Conservation (phyloP, 2,113 vertebrate species). For the Limnothrissa miodon region DNA sequence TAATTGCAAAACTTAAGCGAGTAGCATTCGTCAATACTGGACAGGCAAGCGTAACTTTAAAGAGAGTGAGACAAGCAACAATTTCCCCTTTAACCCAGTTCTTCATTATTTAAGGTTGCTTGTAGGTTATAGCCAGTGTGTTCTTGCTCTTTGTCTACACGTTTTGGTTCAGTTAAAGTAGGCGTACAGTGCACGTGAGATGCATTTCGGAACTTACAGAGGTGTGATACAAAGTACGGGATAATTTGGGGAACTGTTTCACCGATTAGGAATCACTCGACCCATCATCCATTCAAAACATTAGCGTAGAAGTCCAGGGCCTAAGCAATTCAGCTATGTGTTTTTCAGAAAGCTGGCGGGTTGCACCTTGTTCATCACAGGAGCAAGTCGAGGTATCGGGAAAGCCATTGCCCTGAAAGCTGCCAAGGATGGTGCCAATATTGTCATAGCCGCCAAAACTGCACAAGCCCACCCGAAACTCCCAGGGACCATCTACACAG, state of each 20-base stretch:
- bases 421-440: slow-evolving; percentile 90
- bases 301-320: not conserved
- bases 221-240: too few species aligned
- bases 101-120: not conserved
- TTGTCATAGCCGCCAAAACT: slow-evolving; percentile 93
- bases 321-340: not conserved
- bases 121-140: not conserved
- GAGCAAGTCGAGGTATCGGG: slow-evolving; percentile 93
- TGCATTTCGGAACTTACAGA: too few species aligned
- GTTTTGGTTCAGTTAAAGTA: too few species aligned
- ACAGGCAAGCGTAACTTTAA: not conserved
- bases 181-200: too few species aligned
- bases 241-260: not conserved
- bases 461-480: slow-evolving; percentile 84
- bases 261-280: not conserved
- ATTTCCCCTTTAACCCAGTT: not conserved
- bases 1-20: not conserved
- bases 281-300: not conserved
- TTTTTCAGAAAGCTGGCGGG: slow-evolving; percentile 85
- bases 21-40: not conserved
- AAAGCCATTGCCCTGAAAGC: slow-evolving; percentile 97
- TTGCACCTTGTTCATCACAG: slow-evolving; percentile 91
- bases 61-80: not conserved
- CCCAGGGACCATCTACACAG: slow-evolving; percentile 89
- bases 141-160: too few species aligned